Evolutionary conservation across 2,797 vertebrate genomes (phyloP).

Genomic region (Hoplostethus atlanticus): DNA sequence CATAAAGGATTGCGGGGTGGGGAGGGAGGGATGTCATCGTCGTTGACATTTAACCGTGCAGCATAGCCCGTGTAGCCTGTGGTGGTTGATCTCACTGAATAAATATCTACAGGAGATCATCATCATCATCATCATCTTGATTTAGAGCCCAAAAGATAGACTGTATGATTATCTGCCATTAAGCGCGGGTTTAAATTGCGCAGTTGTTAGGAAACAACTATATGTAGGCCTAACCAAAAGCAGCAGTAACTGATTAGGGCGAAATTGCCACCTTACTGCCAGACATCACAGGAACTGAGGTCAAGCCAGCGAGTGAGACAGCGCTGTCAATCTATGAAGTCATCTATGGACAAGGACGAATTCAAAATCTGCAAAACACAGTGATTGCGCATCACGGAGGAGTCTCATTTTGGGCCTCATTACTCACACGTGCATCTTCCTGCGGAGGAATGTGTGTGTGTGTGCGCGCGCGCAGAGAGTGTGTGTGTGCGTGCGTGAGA

Average conservation of each 20-base stretch:
- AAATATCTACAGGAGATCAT: constrained; percentile 13
- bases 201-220: too few relatives aligned
- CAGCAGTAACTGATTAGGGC: too few relatives aligned
- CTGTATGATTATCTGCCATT: constrained; percentile 38
- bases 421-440: constrained; percentile 14
- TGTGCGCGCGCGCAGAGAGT: neutral
- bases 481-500: neutral
- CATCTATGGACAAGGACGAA: neutral
- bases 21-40: constrained; percentile 42
- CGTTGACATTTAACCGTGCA: constrained; percentile 79
- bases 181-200: constrained; percentile 3
- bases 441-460: neutral
- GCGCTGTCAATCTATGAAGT: neutral
- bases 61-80: constrained; percentile 40
- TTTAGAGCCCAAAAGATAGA: neutral
- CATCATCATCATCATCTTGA: constrained; percentile 28
- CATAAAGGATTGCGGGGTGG: constrained; percentile 75
- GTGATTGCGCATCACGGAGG: neutral
- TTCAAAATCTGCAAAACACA: constrained; percentile 12
- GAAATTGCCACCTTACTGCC: neutral
- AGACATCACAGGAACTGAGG: neutral
- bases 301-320: neutral
- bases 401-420: constrained; percentile 22
- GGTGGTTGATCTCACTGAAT: constrained; percentile 11
- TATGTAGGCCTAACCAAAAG: neutral